A percentile compares a stretch with the other conserved stretches of the same genome.
These are phyloP conservation scores for Indri indri DNA, from an alignment of 2,113 vertebrate species.

Conservation along the genomic window DNA sequence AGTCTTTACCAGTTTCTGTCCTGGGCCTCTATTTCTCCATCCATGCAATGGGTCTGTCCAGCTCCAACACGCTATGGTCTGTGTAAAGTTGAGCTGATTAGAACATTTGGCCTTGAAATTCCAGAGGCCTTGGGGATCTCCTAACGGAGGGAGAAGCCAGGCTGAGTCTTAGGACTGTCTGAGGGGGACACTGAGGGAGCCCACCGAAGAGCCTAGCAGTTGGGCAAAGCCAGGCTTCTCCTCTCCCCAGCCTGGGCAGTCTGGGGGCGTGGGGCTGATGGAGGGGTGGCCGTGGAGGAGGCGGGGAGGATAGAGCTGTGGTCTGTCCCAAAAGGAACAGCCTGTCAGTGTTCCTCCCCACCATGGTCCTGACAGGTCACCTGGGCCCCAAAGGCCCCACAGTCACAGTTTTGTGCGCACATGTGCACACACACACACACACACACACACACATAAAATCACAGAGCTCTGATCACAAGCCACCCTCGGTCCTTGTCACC, in stretches of 20 bases:
- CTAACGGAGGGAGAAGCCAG: no score
- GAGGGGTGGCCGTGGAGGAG: background rate
- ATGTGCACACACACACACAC: no score
- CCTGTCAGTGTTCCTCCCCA: background rate
- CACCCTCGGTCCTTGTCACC: background rate
- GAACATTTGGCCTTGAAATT: background rate
- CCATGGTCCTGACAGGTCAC: background rate
- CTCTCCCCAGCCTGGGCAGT: background rate
- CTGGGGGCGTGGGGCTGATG: background rate
- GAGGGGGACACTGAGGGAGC: background rate
- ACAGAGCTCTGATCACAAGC: background rate
- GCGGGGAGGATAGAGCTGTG: background rate
- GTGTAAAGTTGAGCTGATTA: background rate
- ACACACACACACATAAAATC: background rate
- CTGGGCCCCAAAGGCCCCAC: background rate
- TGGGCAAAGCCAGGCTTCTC: background rate
- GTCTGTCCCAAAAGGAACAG: background rate
- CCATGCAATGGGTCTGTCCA: background rate
- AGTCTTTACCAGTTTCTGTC: background rate
- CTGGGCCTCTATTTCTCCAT: background rate
- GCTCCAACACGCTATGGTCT: background rate
- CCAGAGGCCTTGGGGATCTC: background rate
- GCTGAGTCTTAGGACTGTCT: background rate
- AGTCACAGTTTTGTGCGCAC: no score
- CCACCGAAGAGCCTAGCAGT: rapidly evolving